Percentiles rank a stretch among this genome's conserved stretches.
Evolutionary conservation across 2,888 invertebrate genomes (phyloP).

Genomic region (Drosophila meridiana): DNA sequence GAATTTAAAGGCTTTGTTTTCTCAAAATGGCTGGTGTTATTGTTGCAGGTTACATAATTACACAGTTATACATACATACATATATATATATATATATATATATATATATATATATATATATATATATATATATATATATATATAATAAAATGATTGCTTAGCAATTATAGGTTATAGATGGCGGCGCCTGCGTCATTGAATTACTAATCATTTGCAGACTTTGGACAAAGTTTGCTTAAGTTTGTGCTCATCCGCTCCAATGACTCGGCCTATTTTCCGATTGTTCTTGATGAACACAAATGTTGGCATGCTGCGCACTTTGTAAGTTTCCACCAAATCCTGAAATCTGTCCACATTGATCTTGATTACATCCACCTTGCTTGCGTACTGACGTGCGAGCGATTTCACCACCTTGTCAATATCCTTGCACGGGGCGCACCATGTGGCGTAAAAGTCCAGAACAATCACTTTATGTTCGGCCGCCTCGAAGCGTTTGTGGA

Average conservation of each 20-base stretch:
- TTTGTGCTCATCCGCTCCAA: conserved; percentile 73
- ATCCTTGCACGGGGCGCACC: conserved; percentile 68
- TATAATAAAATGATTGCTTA: neutral
- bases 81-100: no score
- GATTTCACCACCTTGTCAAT: conserved; percentile 57
- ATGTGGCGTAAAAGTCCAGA: conserved; percentile 67
- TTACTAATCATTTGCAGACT: conserved; percentile 39
- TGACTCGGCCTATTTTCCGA: conserved; percentile 53
- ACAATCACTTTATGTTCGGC: conserved; percentile 58
- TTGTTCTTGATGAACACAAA: conserved; percentile 70
- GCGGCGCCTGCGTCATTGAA: conserved; percentile 24
- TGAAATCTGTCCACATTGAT: conserved; percentile 64
- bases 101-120: no score
- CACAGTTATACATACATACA: neutral
- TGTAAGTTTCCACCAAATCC: conserved; percentile 52
- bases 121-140: no score
- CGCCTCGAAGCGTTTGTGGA: conserved; percentile 55
- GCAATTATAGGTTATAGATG: neutral
- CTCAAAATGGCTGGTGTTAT: neutral
- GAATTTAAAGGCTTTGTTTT: neutral
- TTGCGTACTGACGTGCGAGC: conserved; percentile 52
- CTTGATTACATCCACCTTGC: conserved; percentile 54
- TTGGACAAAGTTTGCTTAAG: conserved; percentile 64
- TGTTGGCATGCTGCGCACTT: conserved; percentile 65
- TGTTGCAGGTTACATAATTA: neutral